Evolutionary conservation across 2,888 invertebrate species (phyloP).

Genomic region (Halocaridina rubra): DNA sequence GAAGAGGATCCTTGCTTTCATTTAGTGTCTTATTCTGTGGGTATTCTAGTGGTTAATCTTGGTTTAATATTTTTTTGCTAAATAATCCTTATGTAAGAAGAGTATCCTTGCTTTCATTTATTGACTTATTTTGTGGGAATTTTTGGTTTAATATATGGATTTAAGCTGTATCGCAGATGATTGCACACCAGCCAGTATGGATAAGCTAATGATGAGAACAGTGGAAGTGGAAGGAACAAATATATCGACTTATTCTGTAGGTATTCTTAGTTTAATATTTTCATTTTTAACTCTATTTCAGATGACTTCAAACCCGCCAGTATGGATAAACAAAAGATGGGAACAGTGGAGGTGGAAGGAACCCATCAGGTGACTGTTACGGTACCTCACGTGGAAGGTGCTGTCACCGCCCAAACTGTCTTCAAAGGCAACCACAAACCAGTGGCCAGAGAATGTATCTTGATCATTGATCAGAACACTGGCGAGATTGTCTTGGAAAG

Average conservation of each 20-base stretch:
- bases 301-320: conserved; percentile 99
- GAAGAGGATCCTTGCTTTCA: too few species aligned
- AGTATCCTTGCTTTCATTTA: too few species aligned
- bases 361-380: conserved; percentile 84
- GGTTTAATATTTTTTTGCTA: too few species aligned
- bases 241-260: too few species aligned
- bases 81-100: too few species aligned
- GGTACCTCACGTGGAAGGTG: conserved; percentile 93
- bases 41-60: too few species aligned
- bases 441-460: conserved; percentile 92
- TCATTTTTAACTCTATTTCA: not conserved
- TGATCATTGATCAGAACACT: conserved; percentile 91
- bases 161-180: conserved; percentile 82
- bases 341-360: conserved; percentile 85
- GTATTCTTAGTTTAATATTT: not conserved
- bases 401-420: conserved; percentile 90
- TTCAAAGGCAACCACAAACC: conserved; percentile 95
- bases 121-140: too few species aligned
- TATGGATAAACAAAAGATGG: conserved; percentile 91
- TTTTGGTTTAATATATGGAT: too few species aligned
- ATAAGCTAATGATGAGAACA: conserved; percentile 88
- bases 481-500: conserved; percentile 94
- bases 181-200: conserved; percentile 98
- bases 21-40: too few species aligned
- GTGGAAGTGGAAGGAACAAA: conserved; percentile 82